These are phyloP conservation scores for Slavum lentiscoides DNA, from an alignment of 2,888 invertebrate species.

Conservation along the genomic window DNA sequence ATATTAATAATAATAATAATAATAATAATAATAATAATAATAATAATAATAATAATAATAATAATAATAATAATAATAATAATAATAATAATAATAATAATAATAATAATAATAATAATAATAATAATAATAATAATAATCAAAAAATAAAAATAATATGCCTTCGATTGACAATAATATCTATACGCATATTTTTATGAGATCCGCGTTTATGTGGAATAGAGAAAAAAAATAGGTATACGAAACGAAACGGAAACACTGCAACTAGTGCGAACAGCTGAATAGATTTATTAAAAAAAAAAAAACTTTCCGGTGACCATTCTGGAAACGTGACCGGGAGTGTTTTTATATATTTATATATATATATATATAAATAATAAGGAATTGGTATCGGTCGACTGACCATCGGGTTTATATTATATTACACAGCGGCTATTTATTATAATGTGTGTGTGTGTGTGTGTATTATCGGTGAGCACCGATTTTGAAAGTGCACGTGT, in stretches of 20 bases:
- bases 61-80: too few relatives aligned
- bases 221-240: not conserved
- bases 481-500: slow-evolving; percentile 33
- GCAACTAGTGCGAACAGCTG: slow-evolving; percentile 11
- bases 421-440: not conserved
- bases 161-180: too few relatives aligned
- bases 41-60: too few relatives aligned
- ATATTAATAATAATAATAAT: too few relatives aligned
- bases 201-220: not conserved
- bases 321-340: slow-evolving; percentile 49
- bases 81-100: too few relatives aligned
- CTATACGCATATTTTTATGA: too few relatives aligned
- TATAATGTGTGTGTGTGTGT: slow-evolving; percentile 19
- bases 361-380: not conserved
- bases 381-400: slow-evolving; percentile 34
- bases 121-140: too few relatives aligned
- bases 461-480: slow-evolving; percentile 34
- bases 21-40: too few relatives aligned
- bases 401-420: slow-evolving; percentile 32
- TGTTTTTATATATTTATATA: slow-evolving; percentile 24
- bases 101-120: too few relatives aligned
- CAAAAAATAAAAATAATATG: too few relatives aligned
- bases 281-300: slow-evolving; percentile 42
- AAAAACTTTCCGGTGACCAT: slow-evolving; percentile 21
- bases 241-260: not conserved